Evolutionary conservation across 2,113 vertebrate genomes (phyloP).

Genomic region (Xiphophorus couchianus): DNA sequence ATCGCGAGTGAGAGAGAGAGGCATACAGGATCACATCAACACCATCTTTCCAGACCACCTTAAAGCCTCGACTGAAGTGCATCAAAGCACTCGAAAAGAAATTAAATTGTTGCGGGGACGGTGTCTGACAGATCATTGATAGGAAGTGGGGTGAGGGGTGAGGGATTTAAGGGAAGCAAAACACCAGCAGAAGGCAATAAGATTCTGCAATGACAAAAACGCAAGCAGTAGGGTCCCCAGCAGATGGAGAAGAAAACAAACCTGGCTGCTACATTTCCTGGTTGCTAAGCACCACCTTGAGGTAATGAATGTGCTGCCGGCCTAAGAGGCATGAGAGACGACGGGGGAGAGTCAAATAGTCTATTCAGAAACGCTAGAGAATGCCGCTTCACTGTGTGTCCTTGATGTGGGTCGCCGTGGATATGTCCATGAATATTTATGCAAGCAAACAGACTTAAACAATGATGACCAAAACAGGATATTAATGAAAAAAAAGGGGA

Average conservation of each 20-base stretch:
- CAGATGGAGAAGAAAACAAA: conserved; percentile 76
- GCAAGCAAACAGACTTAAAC: conserved; percentile 15
- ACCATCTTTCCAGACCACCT: conserved; percentile 51
- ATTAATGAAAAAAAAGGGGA: conserved; percentile 3
- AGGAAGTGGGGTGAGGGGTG: conserved; percentile 24
- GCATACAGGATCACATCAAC: conserved; percentile 38
- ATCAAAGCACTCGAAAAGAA: conserved; percentile 65
- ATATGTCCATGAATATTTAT: conserved; percentile 42
- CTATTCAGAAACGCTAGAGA: conserved; percentile 30
- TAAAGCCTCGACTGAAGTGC: conserved; percentile 54
- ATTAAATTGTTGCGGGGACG: conserved; percentile 55
- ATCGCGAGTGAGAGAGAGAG: conserved; percentile 37
- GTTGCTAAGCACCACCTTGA: conserved; percentile 70
- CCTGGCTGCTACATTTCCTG: conserved; percentile 65
- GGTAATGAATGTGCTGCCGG: conserved; percentile 54
- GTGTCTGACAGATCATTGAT: conserved; percentile 56
- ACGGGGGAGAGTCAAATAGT: conserved; percentile 32
- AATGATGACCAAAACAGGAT: conserved; percentile 10
- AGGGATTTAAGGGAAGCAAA: conserved; percentile 59
- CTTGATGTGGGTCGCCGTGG: conserved; percentile 46
- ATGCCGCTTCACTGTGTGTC: conserved; percentile 32
- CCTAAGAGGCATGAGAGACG: conserved; percentile 28
- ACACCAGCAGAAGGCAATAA: conserved; percentile 64
- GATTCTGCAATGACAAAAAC: conserved; percentile 58
- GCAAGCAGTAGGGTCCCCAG: conserved; percentile 38